Evolutionary conservation across 2,113 vertebrate genomes (phyloP).

Genomic region (Aptenodytes forsteri): DNA sequence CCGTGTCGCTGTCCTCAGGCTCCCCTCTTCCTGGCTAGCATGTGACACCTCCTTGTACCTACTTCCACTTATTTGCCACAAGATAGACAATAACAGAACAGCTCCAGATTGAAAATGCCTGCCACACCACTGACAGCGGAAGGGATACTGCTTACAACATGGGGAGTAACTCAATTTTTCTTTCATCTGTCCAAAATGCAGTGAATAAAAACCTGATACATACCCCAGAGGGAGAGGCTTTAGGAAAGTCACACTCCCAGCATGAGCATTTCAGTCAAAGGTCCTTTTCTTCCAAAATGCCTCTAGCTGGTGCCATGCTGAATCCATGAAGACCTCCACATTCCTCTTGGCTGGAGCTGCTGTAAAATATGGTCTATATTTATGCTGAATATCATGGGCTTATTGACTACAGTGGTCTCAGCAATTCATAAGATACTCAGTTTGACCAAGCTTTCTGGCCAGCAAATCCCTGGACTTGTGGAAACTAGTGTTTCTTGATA

Average conservation of each 20-base stretch:
- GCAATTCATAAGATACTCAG: background rate
- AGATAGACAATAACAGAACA: background rate
- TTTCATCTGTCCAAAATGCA: background rate
- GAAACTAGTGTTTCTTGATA: background rate
- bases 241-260: background rate
- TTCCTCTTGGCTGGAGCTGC: background rate
- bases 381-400: background rate
- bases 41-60: background rate
- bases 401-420: background rate
- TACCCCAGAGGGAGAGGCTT: background rate
- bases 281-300: background rate
- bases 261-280: background rate
- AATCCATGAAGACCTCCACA: background rate
- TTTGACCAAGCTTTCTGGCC: background rate
- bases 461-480: background rate
- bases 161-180: background rate
- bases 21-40: background rate
- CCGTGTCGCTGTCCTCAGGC: rapidly evolving
- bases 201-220: background rate
- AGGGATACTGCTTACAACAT: background rate
- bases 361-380: background rate
- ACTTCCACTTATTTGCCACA: background rate
- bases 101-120: background rate
- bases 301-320: background rate
- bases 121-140: background rate